These are phyloP conservation scores for Torymus tubicola DNA, from an alignment of 2,888 invertebrate species.

Conservation along the genomic window DNA sequence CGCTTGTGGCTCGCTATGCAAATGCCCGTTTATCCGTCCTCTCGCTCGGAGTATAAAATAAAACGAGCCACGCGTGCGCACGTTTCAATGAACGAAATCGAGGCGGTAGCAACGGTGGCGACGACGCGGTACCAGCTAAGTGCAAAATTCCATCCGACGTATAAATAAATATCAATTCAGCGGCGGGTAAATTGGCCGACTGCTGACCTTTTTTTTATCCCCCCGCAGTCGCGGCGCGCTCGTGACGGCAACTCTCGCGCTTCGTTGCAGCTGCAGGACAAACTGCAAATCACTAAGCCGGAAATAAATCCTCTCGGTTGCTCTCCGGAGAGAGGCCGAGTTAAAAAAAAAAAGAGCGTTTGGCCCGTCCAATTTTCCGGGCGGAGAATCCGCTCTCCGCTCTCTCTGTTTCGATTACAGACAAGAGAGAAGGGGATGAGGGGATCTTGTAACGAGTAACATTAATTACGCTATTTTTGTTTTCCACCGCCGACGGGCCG, in stretches of 20 bases:
- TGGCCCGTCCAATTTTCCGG: slow-evolving; percentile 44
- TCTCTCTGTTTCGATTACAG: slow-evolving; percentile 30
- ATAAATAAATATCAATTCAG: slow-evolving; percentile 52
- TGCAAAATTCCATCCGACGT: slow-evolving; percentile 31
- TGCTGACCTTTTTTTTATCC: slow-evolving; percentile 23
- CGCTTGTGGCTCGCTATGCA: slow-evolving; percentile 1
- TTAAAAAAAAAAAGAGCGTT: slow-evolving; percentile 20
- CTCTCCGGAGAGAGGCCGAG: neutral
- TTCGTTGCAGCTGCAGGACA: neutral
- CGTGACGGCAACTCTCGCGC: neutral
- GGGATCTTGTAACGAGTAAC: slow-evolving; percentile 24
- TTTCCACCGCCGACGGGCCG: neutral
- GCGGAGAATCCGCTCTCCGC: slow-evolving; percentile 12
- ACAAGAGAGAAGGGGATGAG: neutral
- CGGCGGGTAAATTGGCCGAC: neutral
- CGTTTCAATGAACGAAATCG: slow-evolving; percentile 33
- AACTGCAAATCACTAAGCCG: slow-evolving; percentile 44
- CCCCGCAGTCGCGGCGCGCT: too few relatives aligned
- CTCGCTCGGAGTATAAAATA: slow-evolving; percentile 13
- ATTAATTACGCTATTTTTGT: slow-evolving; percentile 41
- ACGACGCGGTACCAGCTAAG: neutral
- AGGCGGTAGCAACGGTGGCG: neutral
- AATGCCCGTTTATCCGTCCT: slow-evolving; percentile 12
- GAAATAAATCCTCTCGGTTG: slow-evolving; percentile 36
- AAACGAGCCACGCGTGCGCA: neutral